Conservation (phyloP, 2,113 vertebrate genomes). For the Bucco capensis region DNA sequence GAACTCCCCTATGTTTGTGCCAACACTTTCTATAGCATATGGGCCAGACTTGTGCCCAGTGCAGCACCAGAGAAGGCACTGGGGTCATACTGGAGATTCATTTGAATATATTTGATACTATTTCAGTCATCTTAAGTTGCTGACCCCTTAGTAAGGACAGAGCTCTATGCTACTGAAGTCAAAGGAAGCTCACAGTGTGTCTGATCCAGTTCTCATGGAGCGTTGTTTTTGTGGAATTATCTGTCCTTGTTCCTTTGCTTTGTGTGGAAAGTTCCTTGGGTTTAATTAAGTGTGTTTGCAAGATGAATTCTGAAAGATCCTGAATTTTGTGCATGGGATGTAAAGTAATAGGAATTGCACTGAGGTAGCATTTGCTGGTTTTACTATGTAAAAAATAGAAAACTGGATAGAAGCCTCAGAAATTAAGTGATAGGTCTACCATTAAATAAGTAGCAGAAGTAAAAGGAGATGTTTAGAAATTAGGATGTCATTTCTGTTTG, state of each 20-base stretch:
- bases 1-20: background rate
- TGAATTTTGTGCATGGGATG: background rate
- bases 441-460: background rate
- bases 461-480: background rate
- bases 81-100: background rate
- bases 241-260: background rate
- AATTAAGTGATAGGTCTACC: background rate
- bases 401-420: background rate
- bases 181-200: background rate
- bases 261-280: background rate
- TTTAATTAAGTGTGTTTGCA: background rate
- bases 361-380: background rate
- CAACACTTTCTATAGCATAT: background rate
- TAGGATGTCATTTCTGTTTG: background rate
- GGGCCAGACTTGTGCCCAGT: background rate
- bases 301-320: background rate
- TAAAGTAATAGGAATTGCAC: background rate
- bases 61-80: background rate
- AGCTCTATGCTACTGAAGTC: background rate
- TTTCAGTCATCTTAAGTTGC: background rate
- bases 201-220: background rate
- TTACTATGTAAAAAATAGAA: background rate
- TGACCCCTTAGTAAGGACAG: background rate
- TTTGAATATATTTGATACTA: background rate
- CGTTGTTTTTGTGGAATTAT: background rate